Evolutionary conservation across 1,140 invertebrate genomes (phyloP).

Genomic region (Anastatus disparis): DNA sequence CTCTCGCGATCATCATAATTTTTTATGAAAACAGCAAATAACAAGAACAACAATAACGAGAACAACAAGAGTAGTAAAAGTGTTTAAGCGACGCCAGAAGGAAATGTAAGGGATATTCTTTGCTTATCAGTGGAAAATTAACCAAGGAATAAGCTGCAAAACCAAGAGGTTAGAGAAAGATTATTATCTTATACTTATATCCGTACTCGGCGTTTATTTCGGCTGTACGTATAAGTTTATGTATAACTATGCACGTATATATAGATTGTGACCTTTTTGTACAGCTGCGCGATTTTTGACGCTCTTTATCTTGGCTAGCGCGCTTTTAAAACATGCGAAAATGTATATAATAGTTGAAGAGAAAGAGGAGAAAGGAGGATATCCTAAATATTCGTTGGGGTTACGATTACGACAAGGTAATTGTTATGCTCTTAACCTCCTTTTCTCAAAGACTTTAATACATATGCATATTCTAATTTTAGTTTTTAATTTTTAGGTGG

Average conservation of each 20-base stretch:
- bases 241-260: not conserved
- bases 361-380: too few species aligned
- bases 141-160: not conserved
- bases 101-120: too few species aligned
- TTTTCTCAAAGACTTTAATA: too few species aligned
- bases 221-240: not conserved
- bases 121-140: slow-evolving; percentile 11
- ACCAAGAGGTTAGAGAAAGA: not conserved
- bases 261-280: not conserved
- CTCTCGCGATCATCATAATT: too few species aligned
- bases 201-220: slow-evolving; percentile 26
- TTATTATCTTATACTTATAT: slow-evolving; percentile 15
- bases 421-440: slow-evolving; percentile 28
- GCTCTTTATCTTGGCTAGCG: slow-evolving; percentile 5
- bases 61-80: not conserved
- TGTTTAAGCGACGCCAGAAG: too few species aligned
- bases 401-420: slow-evolving; percentile 9
- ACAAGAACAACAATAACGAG: too few species aligned
- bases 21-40: too few species aligned
- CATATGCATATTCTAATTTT: too few species aligned
- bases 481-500: too few species aligned
- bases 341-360: too few species aligned
- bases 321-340: not conserved
- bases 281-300: not conserved
- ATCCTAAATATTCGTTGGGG: slow-evolving; percentile 30